These are phyloP conservation scores for Rafetus swinhoei DNA, from an alignment of 2,113 vertebrate species.

Conservation along the genomic window DNA sequence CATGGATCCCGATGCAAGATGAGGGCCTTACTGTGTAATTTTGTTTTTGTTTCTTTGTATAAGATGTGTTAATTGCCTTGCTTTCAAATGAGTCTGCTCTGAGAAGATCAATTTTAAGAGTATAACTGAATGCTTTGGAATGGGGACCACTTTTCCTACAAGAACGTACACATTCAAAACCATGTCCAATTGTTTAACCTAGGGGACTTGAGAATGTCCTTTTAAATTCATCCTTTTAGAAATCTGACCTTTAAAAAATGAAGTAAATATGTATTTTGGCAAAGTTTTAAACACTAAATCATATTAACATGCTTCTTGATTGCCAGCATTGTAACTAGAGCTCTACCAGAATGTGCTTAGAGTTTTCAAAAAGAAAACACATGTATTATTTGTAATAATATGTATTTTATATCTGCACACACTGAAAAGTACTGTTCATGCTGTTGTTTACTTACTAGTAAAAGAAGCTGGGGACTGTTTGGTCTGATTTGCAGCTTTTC, in stretches of 20 bases:
- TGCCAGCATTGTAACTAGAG: not conserved
- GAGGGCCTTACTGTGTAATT: not conserved
- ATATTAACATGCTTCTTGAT: not conserved
- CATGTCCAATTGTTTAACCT: slow-evolving; percentile 13
- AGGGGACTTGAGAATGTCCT: not conserved
- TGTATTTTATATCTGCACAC: not conserved
- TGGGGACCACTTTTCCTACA: not conserved
- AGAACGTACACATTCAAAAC: not conserved
- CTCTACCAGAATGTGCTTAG: not conserved
- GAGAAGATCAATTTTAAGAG: not conserved
- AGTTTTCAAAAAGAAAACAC: not conserved
- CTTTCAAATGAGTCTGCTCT: not conserved
- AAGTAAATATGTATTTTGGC: not conserved
- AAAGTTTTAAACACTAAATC: not conserved
- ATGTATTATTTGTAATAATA: not conserved
- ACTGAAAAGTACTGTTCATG: not conserved
- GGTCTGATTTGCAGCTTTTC: not conserved
- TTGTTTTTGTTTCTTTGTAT: not conserved
- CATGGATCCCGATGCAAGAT: fast-evolving
- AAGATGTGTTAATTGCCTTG: not conserved
- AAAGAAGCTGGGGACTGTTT: not conserved
- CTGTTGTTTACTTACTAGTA: not conserved
- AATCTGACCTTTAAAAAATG: slow-evolving; percentile 26
- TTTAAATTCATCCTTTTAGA: not conserved
- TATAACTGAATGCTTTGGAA: not conserved